Evolutionary conservation across 2,797 vertebrate genomes (phyloP).

Genomic region (Melanotaenia maccullochi): DNA sequence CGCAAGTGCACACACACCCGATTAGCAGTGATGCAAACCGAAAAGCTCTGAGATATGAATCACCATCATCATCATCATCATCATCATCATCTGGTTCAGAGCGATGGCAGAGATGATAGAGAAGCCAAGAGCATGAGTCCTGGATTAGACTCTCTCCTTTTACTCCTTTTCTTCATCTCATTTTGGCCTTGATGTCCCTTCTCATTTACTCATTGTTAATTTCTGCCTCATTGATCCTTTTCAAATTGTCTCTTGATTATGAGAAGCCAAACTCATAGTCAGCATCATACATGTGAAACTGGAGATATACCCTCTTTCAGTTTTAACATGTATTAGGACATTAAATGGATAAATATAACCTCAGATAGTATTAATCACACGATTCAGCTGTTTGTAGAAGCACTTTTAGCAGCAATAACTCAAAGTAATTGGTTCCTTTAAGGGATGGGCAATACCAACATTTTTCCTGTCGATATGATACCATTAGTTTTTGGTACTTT

Average conservation of each 20-base stretch:
- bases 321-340: background rate
- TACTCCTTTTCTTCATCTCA: slow-evolving; percentile 4
- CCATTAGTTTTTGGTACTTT: too few species aligned
- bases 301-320: background rate
- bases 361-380: background rate
- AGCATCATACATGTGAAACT: background rate
- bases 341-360: background rate
- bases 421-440: too few species aligned
- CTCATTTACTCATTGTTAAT: slow-evolving; percentile 1
- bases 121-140: slow-evolving; percentile 47
- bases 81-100: slow-evolving; percentile 58
- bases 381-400: background rate
- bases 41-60: slow-evolving; percentile 61
- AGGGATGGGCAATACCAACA: too few species aligned
- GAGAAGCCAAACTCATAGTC: background rate
- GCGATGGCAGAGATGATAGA: slow-evolving; percentile 61
- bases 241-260: slow-evolving; percentile 4
- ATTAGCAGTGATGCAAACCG: slow-evolving; percentile 51
- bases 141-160: slow-evolving; percentile 48
- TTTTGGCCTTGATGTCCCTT: background rate
- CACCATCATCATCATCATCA: slow-evolving; percentile 46
- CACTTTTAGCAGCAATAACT: background rate
- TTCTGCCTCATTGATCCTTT: background rate
- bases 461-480: too few species aligned
- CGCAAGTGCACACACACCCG: slow-evolving; percentile 16